A percentile compares a stretch with the other conserved stretches of the same genome.
Conservation (phyloP, 1,140 invertebrate species). For the Lordiphosa collinella region DNA sequence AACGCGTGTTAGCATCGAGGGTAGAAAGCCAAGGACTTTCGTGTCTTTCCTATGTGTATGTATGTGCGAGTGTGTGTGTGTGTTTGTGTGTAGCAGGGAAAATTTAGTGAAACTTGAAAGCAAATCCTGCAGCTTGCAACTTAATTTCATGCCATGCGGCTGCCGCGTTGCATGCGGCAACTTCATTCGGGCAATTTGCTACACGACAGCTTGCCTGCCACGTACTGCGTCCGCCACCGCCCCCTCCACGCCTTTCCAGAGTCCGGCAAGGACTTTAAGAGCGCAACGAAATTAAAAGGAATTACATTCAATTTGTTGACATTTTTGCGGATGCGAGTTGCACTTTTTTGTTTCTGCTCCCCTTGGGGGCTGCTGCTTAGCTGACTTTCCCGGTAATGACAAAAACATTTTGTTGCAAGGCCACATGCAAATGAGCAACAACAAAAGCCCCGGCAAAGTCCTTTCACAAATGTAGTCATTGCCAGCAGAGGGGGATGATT, state of each 20-base stretch:
- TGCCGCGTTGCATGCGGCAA: conserved; percentile 49
- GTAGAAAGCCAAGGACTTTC: conserved; percentile 44
- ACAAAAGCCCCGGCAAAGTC: conserved; percentile 31
- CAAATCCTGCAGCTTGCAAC: conserved; percentile 72
- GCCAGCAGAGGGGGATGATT: conserved; percentile 6
- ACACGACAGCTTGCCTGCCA: conserved; percentile 61
- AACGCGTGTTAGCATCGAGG: conserved; percentile 60
- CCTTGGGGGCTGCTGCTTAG: conserved; percentile 21
- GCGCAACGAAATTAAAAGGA: conserved; percentile 59
- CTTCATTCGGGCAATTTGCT: conserved; percentile 73
- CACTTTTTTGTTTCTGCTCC: conserved; percentile 11
- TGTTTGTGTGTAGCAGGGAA: conserved; percentile 28
- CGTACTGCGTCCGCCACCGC: conserved; percentile 23
- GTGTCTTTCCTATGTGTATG: conserved; percentile 25
- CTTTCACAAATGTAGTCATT: conserved; percentile 36
- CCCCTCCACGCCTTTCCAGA: background rate
- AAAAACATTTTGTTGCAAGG: conserved; percentile 66
- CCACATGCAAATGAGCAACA: conserved; percentile 63
- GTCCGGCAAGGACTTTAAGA: conserved; percentile 50
- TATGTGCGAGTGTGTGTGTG: conserved; percentile 10
- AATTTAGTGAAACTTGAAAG: conserved; percentile 70
- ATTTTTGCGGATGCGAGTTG: conserved; percentile 36
- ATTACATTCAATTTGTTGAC: conserved; percentile 72
- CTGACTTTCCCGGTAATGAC: conserved; percentile 59
- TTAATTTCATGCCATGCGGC: conserved; percentile 69